These are phyloP conservation scores for Axinella damicornis DNA, from an alignment of 37 sponge, comb jelly and placozoan species.

Conservation along the genomic window DNA sequence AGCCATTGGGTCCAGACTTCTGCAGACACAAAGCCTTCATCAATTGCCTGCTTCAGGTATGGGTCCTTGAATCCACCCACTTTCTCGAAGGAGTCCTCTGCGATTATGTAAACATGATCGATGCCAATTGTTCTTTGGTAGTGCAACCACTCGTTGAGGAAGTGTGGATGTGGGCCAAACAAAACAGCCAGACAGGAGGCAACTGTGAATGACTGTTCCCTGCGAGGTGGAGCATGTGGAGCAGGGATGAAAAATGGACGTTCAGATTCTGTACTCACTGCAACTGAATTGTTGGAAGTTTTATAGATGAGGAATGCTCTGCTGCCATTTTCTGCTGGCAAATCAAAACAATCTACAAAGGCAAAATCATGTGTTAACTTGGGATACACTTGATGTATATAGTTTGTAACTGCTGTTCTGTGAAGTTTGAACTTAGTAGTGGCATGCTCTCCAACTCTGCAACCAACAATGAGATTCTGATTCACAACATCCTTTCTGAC, in stretches of 20 bases:
- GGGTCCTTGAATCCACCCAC: not conserved
- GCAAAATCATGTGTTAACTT: not conserved
- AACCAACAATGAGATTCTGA: not conserved
- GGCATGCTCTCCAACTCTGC: not conserved
- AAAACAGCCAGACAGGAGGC: not conserved
- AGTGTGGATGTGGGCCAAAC: too few relatives aligned
- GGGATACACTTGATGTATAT: too few relatives aligned
- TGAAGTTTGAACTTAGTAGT: not conserved
- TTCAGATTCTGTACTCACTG: not conserved
- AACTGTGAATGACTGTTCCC: not conserved
- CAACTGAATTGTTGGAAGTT: not conserved
- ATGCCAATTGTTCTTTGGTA: conserved; percentile 16
- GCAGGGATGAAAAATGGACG: not conserved
- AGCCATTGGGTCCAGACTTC: not conserved
- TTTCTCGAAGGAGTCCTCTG: not conserved
- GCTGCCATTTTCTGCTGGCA: not conserved
- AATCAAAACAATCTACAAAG: not conserved
- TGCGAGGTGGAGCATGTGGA: too few relatives aligned
- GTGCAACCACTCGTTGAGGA: not conserved
- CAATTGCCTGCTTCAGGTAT: not conserved
- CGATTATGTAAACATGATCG: not conserved
- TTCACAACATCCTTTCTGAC: too few relatives aligned
- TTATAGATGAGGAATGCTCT: not conserved
- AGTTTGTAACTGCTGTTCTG: too few relatives aligned
- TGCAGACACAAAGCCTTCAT: not conserved